Percentiles rank a stretch among this genome's conserved stretches.
phyloP scores from a whole-genome alignment of 1,140 invertebrate species.

The Drosophila saltans region DNA sequence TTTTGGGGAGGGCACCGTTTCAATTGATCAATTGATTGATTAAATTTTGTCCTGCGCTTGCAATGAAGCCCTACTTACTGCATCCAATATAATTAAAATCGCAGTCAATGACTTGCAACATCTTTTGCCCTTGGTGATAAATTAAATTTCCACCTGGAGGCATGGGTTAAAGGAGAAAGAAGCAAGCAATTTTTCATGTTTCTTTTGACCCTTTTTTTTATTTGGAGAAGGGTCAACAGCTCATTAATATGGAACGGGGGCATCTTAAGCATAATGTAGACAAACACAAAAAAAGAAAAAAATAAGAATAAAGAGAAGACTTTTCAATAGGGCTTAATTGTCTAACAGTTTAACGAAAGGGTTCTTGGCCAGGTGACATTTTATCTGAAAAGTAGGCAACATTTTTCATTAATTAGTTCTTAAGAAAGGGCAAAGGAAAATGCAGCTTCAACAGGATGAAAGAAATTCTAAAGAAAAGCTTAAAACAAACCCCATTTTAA shows the following conservation, averaged over 20 bases:
- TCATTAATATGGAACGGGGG: constrained; percentile 39
- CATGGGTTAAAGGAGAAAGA: too few relatives aligned
- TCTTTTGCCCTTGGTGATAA: constrained; percentile 23
- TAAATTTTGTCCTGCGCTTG: constrained; percentile 38
- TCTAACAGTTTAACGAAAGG: constrained; percentile 49
- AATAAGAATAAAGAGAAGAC: constrained; percentile 1
- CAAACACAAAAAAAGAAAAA: background rate
- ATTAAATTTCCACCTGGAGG: constrained; percentile 25
- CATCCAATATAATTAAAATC: constrained; percentile 53
- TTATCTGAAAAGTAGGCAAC: constrained; percentile 19
- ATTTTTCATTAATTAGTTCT: constrained; percentile 14
- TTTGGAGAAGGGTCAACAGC: constrained; percentile 44
- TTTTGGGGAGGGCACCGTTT: constrained; percentile 15
- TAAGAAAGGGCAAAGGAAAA: background rate
- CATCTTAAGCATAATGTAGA: constrained; percentile 21
- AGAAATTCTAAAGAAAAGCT: too few relatives aligned
- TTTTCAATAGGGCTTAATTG: constrained; percentile 40
- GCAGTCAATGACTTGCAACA: constrained; percentile 53
- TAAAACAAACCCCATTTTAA: background rate
- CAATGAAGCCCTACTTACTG: constrained; percentile 19
- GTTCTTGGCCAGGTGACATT: constrained; percentile 28
- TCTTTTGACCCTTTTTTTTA: background rate
- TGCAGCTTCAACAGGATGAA: background rate
- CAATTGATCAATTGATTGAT: constrained; percentile 63
- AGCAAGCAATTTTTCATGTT: constrained; percentile 23